Percentiles rank a stretch among this genome's conserved stretches.
Evolutionary conservation across 2,888 invertebrate genomes (phyloP).

Genomic region (Caenorhabditis auriculariae): DNA sequence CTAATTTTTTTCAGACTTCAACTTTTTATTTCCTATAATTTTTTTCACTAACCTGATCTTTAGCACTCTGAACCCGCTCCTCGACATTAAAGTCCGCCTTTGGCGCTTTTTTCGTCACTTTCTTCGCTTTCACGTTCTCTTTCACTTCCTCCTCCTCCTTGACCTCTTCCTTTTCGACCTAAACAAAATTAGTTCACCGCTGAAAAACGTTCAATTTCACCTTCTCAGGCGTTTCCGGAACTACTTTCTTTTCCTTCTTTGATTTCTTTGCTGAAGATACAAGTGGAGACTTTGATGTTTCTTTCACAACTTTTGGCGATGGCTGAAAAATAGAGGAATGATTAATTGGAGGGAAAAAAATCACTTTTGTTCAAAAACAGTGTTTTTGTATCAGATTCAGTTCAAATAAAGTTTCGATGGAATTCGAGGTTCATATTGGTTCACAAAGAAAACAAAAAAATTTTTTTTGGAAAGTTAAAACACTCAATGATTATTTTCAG

Average conservation of each 20-base stretch:
- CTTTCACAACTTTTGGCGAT: neutral
- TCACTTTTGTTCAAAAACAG: too few species aligned
- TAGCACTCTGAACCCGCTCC: slow-evolving; percentile 2
- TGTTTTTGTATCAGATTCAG: too few species aligned
- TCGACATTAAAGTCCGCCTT: neutral
- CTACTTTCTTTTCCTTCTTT: slow-evolving; percentile 7
- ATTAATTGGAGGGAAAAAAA: neutral
- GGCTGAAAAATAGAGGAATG: neutral
- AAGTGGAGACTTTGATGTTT: neutral
- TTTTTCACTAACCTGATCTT: slow-evolving; percentile 20
- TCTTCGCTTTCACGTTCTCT: neutral
- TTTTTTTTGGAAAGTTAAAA: too few species aligned
- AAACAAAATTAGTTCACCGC: too few species aligned
- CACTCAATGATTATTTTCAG: too few species aligned
- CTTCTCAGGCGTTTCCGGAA: slow-evolving; percentile 1
- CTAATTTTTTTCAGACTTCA: too few species aligned
- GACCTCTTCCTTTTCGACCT: neutral
- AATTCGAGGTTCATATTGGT: too few species aligned
- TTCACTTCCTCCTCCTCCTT: neutral
- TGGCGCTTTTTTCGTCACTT: neutral
- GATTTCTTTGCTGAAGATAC: neutral
- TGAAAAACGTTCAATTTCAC: neutral
- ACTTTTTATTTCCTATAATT: too few species aligned
- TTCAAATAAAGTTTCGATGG: too few species aligned
- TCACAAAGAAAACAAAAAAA: too few species aligned